phyloP scores from a whole-genome alignment of 1,140 invertebrate species.

The Leptopilina boulardi region DNA sequence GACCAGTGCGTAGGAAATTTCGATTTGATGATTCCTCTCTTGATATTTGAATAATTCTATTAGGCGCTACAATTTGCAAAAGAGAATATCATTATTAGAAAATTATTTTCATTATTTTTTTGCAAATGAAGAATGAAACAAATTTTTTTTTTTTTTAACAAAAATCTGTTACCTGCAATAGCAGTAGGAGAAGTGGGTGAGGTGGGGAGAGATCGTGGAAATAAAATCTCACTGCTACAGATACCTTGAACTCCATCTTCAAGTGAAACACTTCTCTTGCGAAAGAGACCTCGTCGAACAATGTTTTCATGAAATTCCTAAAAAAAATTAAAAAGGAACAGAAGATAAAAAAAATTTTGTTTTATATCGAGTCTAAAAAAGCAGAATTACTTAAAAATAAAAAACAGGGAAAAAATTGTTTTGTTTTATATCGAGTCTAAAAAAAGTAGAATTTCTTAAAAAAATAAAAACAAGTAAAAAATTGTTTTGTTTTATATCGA shows the following conservation, averaged over 20 bases:
- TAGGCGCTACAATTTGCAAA: constrained; percentile 52
- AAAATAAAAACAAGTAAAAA: no score
- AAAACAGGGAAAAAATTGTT: no score
- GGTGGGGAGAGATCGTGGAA: constrained; percentile 72
- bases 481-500: no score
- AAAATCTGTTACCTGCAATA: constrained; percentile 54
- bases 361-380: no score
- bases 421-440: no score
- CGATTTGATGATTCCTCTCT: constrained; percentile 53
- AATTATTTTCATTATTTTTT: neutral
- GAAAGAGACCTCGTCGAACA: constrained; percentile 83
- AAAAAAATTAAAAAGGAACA: constrained; percentile 32
- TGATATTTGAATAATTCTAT: constrained; percentile 56
- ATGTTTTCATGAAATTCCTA: constrained; percentile 88
- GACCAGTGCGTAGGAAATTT: constrained; percentile 58
- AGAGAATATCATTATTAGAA: neutral
- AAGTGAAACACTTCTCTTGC: constrained; percentile 83
- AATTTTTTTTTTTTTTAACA: neutral
- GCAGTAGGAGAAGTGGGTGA: constrained; percentile 72
- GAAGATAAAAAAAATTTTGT: no score
- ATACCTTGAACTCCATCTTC: constrained; percentile 76
- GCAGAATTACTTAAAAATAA: no score
- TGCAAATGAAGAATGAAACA: neutral
- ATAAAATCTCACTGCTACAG: constrained; percentile 64
- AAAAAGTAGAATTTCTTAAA: no score